A percentile compares a stretch with the other conserved stretches of the same genome.
Evolutionary conservation across 2,113 vertebrate genomes (phyloP).

Genomic region (Amblyopsis rosae): DNA sequence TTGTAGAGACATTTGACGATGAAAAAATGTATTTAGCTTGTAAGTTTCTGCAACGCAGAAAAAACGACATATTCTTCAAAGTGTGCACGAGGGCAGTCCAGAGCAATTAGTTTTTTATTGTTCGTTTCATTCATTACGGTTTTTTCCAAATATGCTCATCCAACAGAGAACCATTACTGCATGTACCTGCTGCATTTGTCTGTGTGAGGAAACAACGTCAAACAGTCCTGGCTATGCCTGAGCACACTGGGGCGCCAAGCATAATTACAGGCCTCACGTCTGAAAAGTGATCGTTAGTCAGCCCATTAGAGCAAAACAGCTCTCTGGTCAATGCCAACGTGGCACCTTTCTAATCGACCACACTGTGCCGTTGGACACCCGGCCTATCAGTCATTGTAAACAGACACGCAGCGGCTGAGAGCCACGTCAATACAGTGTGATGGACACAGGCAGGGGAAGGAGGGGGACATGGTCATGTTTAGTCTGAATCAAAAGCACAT

Average conservation of each 20-base stretch:
- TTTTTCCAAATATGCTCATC: too few relatives aligned
- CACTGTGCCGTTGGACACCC: conserved; percentile 18
- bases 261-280: conserved; percentile 34
- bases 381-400: conserved; percentile 54
- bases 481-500: conserved; percentile 6
- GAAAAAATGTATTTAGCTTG: too few relatives aligned
- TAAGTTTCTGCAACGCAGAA: too few relatives aligned
- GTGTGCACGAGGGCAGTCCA: neutral
- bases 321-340: conserved; percentile 36
- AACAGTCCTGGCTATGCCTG: conserved; percentile 36
- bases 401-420: conserved; percentile 17
- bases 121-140: neutral
- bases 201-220: conserved; percentile 15
- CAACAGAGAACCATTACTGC: neutral
- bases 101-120: neutral
- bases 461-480: neutral
- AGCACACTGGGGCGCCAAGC: conserved; percentile 25
- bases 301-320: conserved; percentile 38
- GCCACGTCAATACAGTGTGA: neutral
- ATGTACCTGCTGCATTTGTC: too few relatives aligned
- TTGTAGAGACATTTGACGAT: too few relatives aligned
- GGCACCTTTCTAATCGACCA: conserved; percentile 49
- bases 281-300: conserved; percentile 45
- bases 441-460: neutral
- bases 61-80: too few relatives aligned